Percentiles rank a stretch among this genome's conserved stretches.
Evolutionary conservation across 2,888 invertebrate species (phyloP).

Genomic region (Phytoseiulus persimilis): DNA sequence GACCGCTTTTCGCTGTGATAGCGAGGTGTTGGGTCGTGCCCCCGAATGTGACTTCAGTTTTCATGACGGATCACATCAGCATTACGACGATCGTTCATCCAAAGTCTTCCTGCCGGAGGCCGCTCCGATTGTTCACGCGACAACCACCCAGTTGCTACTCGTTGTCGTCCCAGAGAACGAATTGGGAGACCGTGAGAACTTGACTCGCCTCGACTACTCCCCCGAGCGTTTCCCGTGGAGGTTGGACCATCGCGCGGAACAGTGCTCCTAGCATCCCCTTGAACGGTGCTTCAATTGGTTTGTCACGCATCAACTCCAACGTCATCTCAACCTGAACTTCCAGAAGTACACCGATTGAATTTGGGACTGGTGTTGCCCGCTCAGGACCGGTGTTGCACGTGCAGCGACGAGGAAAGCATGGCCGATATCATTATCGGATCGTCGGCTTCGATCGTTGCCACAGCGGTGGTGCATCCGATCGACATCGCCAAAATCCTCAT

Average conservation of each 20-base stretch:
- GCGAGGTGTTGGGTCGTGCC: not conserved
- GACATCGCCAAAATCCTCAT: slow-evolving; percentile 27
- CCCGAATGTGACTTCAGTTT: not conserved
- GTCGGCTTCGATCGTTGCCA: slow-evolving; percentile 17
- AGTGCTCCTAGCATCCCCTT: not conserved
- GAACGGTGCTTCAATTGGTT: no score
- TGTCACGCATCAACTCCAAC: no score
- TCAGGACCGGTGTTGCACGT: not conserved
- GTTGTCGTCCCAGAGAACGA: not conserved
- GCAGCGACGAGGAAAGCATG: not conserved
- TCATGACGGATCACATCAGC: not conserved
- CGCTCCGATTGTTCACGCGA: not conserved
- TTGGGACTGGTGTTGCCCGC: not conserved
- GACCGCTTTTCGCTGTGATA: not conserved
- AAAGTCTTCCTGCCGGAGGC: not conserved
- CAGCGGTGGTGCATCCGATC: slow-evolving; percentile 19
- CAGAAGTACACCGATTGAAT: not conserved
- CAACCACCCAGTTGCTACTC: not conserved
- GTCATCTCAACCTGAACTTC: not conserved
- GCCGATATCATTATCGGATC: slow-evolving; percentile 35
- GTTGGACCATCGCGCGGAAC: not conserved
- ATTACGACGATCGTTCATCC: not conserved
- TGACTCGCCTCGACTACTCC: not conserved
- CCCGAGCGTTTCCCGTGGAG: not conserved
- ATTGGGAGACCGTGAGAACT: not conserved